Evolutionary conservation across 2,113 vertebrate species (phyloP).

Genomic region (Petaurus breviceps): DNA sequence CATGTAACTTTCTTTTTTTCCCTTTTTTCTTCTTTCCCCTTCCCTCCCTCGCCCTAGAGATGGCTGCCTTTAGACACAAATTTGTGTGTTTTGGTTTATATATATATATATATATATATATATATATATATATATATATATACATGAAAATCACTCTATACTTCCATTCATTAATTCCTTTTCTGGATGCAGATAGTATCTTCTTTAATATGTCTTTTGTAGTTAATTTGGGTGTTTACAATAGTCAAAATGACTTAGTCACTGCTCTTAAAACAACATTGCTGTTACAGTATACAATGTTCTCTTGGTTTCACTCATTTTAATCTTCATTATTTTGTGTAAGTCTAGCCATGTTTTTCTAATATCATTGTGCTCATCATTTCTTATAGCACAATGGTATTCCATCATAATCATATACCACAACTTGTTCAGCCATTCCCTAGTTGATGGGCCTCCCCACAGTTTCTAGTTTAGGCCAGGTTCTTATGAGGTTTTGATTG

Average conservation of each 20-base stretch:
- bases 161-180: background rate
- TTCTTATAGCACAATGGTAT: background rate
- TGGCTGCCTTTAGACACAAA: background rate
- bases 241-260: background rate
- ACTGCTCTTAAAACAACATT: background rate
- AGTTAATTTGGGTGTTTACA: background rate
- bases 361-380: background rate
- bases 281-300: background rate
- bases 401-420: background rate
- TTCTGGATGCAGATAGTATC: background rate
- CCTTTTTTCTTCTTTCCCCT: background rate
- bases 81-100: too few species aligned
- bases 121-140: too few species aligned
- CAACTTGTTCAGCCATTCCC: background rate
- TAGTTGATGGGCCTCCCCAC: background rate
- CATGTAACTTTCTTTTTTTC: background rate
- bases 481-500: background rate
- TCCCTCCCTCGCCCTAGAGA: background rate
- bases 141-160: background rate
- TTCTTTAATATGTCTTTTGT: background rate
- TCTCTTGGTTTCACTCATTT: background rate
- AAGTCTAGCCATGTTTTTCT: background rate
- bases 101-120: too few species aligned
- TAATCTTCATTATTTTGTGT: background rate
- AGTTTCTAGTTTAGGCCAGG: background rate